phyloP scores from a whole-genome alignment of 2,888 invertebrate species.

The Leptinotarsa haldemani region DNA sequence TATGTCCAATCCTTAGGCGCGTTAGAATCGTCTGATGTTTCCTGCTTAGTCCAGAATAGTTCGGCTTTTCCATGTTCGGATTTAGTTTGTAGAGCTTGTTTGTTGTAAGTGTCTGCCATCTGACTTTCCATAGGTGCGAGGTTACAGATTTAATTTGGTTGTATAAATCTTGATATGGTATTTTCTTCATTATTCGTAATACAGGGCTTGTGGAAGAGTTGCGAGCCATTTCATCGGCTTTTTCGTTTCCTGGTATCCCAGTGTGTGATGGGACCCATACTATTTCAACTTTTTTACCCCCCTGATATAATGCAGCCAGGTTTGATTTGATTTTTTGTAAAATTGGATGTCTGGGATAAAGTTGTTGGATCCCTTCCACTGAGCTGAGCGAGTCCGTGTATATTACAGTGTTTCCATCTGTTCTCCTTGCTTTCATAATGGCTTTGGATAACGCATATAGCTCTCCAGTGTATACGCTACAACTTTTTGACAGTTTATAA shows the following conservation, averaged over 20 bases:
- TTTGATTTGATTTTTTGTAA: no score
- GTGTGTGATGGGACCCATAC: neutral
- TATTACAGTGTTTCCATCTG: no score
- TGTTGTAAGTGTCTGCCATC: neutral
- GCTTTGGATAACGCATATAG: no score
- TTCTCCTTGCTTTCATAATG: no score
- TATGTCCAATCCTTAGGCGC: slow-evolving; percentile 1
- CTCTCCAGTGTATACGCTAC: no score
- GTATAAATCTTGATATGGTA: slow-evolving; percentile 13
- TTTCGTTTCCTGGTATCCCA: slow-evolving; percentile 2
- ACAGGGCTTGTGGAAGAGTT: slow-evolving; percentile 4
- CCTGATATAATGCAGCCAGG: no score
- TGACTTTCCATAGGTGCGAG: neutral
- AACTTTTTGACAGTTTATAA: no score
- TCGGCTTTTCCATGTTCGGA: slow-evolving; percentile 9
- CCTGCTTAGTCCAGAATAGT: slow-evolving; percentile 3
- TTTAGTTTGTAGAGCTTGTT: slow-evolving; percentile 11
- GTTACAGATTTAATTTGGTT: neutral
- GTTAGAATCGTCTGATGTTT: slow-evolving; percentile 7
- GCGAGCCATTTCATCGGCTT: slow-evolving; percentile 6
- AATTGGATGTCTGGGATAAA: no score
- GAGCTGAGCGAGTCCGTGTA: no score
- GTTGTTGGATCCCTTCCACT: no score
- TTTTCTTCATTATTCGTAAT: neutral
- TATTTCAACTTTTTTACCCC: no score